phyloP scores from a whole-genome alignment of 2,113 vertebrate genomes.

The Scortum barcoo region DNA sequence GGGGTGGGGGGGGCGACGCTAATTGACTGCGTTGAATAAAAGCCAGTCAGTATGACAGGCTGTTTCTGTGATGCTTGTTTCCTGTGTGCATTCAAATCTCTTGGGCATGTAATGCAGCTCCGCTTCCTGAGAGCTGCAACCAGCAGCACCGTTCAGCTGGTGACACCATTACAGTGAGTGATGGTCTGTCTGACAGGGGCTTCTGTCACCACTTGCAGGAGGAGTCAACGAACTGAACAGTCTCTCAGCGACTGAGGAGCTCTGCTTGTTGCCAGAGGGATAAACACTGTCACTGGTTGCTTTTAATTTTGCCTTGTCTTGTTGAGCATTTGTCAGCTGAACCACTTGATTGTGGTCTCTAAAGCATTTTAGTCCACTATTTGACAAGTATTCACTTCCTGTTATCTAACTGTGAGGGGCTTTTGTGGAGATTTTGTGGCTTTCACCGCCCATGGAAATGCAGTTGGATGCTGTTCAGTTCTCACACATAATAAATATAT shows the following conservation, averaged over 20 bases:
- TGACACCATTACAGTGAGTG: slow-evolving; percentile 68
- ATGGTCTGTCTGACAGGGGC: slow-evolving; percentile 64
- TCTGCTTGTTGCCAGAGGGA: slow-evolving; percentile 64
- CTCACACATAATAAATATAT: neutral
- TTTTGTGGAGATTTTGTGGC: neutral
- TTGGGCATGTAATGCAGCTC: slow-evolving; percentile 51
- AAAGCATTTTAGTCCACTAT: slow-evolving; percentile 25
- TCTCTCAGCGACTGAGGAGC: slow-evolving; percentile 56
- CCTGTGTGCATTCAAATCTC: slow-evolving; percentile 58
- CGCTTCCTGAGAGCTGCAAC: slow-evolving; percentile 57
- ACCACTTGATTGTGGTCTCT: slow-evolving; percentile 44
- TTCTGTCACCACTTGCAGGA: slow-evolving; percentile 64
- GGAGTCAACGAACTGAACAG: slow-evolving; percentile 62
- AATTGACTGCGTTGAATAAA: slow-evolving; percentile 45
- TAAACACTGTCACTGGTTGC: slow-evolving; percentile 66
- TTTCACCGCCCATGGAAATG: neutral
- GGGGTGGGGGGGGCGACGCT: slow-evolving; percentile 29
- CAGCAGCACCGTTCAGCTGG: slow-evolving; percentile 52
- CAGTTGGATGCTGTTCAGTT: slow-evolving; percentile 3
- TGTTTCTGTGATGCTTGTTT: slow-evolving; percentile 50
- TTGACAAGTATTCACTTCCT: slow-evolving; percentile 38
- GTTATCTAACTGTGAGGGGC: slow-evolving; percentile 10
- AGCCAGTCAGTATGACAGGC: slow-evolving; percentile 44
- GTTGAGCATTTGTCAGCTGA: slow-evolving; percentile 54
- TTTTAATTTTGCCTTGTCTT: slow-evolving; percentile 48